Percentiles rank a stretch among this genome's conserved stretches.
Conservation (phyloP, 2,797 vertebrate genomes). For the Enteromius viviparus region DNA sequence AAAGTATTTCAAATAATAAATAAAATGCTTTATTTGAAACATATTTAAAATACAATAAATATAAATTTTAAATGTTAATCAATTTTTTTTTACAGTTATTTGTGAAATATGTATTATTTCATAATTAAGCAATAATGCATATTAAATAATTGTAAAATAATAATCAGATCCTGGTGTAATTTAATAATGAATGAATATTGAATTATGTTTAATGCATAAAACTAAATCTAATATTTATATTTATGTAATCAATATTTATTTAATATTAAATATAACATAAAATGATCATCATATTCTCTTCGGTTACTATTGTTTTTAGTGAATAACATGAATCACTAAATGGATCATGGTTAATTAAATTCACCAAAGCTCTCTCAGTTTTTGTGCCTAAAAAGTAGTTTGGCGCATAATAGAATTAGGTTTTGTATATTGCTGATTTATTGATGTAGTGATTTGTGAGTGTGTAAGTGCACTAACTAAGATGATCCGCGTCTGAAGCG, state of each 20-base stretch:
- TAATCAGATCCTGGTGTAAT: background rate
- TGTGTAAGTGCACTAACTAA: background rate
- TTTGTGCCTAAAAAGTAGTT: background rate
- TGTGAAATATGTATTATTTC: background rate
- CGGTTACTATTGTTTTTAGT: background rate
- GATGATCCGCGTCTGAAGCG: background rate
- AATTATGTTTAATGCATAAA: background rate
- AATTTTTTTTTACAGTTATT: background rate
- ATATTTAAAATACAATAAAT: background rate
- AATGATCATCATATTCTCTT: background rate
- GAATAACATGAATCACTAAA: background rate
- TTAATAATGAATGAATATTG: background rate
- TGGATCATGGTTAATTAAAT: background rate
- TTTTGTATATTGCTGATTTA: background rate
- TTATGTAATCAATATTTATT: too few relatives aligned
- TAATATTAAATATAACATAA: too few relatives aligned
- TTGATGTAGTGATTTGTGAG: background rate
- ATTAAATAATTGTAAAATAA: background rate
- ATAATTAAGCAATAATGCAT: background rate
- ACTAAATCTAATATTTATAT: background rate
- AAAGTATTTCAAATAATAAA: background rate
- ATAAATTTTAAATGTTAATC: background rate
- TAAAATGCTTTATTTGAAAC: background rate
- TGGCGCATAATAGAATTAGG: too few relatives aligned
- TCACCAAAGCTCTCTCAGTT: background rate